phyloP scores from a whole-genome alignment of 1,140 invertebrate species.

The Thaumetopoea pityocampa region DNA sequence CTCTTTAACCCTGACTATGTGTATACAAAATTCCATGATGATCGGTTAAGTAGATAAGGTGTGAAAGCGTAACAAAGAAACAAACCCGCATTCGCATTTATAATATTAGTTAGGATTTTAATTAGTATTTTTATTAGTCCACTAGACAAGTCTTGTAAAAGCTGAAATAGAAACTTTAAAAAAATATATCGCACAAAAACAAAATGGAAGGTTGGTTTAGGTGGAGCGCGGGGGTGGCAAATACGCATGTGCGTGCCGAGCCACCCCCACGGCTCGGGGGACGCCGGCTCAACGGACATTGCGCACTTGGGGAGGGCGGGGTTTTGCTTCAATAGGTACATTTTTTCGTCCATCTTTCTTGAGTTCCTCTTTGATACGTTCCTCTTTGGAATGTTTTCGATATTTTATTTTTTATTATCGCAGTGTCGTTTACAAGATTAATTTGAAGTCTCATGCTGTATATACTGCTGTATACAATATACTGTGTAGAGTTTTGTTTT shows the following conservation, averaged over 20 bases:
- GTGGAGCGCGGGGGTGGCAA: constrained; percentile 39
- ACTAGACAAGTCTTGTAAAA: no score
- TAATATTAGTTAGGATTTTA: no score
- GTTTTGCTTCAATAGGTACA: constrained; percentile 37
- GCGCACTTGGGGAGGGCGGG: constrained; percentile 35
- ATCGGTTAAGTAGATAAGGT: no score
- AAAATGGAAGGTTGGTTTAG: constrained; percentile 67
- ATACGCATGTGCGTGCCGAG: constrained; percentile 62
- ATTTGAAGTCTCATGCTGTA: constrained; percentile 56
- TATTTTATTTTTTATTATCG: no score
- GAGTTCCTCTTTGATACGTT: constrained; percentile 51
- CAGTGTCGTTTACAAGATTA: constrained; percentile 47
- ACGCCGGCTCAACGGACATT: constrained; percentile 23
- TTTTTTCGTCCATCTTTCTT: constrained; percentile 49
- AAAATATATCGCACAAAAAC: constrained; percentile 61
- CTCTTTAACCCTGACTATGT: no score
- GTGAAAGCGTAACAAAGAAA: no score
- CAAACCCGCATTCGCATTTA: no score
- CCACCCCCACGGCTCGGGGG: constrained; percentile 27
- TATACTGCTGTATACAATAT: no score
- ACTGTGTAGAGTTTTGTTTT: no score
- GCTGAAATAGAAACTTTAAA: constrained; percentile 29
- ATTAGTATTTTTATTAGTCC: no score
- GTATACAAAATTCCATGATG: no score
- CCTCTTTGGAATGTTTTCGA: constrained; percentile 39